These are phyloP conservation scores for Drosophila pegasa DNA, from an alignment of 2,888 invertebrate species.

Conservation along the genomic window DNA sequence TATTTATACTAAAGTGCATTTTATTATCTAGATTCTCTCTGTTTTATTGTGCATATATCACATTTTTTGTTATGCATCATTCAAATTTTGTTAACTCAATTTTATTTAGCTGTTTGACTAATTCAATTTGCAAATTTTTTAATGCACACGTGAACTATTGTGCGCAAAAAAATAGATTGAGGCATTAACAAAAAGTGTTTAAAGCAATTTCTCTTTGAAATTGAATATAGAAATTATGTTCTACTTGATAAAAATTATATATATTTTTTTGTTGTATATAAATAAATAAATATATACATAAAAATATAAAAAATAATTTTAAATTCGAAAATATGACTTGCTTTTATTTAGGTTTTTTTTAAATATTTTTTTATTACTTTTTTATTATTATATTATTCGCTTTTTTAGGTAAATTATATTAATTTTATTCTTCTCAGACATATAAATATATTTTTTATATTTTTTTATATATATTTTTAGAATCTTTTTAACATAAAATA, in stretches of 20 bases:
- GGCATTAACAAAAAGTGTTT: too few species aligned
- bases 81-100: not conserved
- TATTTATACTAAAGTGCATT: not conserved
- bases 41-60: not conserved
- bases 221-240: not conserved
- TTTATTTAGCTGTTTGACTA: slow-evolving; percentile 4
- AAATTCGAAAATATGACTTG: too few species aligned
- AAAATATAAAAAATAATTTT: not conserved
- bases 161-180: not conserved
- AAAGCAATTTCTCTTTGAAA: not conserved
- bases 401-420: too few species aligned
- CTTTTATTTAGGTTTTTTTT: too few species aligned
- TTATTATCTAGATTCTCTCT: not conserved
- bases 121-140: not conserved
- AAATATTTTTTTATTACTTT: too few species aligned
- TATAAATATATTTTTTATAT: too few species aligned
- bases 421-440: too few species aligned
- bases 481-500: too few species aligned
- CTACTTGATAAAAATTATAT: not conserved
- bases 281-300: not conserved
- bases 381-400: too few species aligned
- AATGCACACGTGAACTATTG: not conserved
- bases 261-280: not conserved
- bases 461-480: too few species aligned
- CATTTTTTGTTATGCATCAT: not conserved